Evolutionary conservation across 1,140 invertebrate species (phyloP), one percentile per base, ranked within the genome.

Genomic region (Holotrichia oblita): DNA sequence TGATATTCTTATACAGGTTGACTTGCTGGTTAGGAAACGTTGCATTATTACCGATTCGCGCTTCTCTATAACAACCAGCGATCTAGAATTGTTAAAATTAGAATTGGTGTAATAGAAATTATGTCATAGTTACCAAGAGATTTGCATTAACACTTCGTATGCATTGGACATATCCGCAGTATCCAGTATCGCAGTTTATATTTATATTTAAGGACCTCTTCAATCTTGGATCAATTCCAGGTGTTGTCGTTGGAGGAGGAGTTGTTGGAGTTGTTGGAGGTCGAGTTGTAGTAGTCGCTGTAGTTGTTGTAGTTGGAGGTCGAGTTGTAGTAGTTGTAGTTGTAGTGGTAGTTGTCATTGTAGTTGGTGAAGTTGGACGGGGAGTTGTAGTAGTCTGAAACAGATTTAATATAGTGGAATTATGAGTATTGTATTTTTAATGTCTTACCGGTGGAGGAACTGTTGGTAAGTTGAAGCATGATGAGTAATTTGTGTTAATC

Each of bases 101-200:
- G 14, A 22, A 27, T 24, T 9, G 22, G 61, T 79, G 34, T 44
- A 55, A 77, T 24, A 77, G 79, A 9, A 80, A 17, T n/a, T 55
- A 7, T 34, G 3, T 17, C 3, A 1, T n/a, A 55, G 61, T 84
- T 86, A 91, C 89, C 86, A 91, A 84, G 83, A 88, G 88, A 79
- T 88, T 84, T 24, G 89, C 88, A 84, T 91, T 91, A 0, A 87
- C 85, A 81, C 88, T 87, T 82, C 89, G 82, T 44, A 91, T 83
- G 79, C 89, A 91, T 6, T 88, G 85, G 6, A 90, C 89, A 83
- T 90, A 90, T 83, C 89, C 87, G 82, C 90, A 91, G 82, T 90
- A 91, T 14, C 89, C 89, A 81, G 88, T 87, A 34, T 87, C 89
- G 76, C 89, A 87, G 24, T 82, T 76, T 22, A 78, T 22, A 14